Base-by-base conservation (phyloP, 2,888 invertebrate species). In the Drosophila tripunctata region DNA sequence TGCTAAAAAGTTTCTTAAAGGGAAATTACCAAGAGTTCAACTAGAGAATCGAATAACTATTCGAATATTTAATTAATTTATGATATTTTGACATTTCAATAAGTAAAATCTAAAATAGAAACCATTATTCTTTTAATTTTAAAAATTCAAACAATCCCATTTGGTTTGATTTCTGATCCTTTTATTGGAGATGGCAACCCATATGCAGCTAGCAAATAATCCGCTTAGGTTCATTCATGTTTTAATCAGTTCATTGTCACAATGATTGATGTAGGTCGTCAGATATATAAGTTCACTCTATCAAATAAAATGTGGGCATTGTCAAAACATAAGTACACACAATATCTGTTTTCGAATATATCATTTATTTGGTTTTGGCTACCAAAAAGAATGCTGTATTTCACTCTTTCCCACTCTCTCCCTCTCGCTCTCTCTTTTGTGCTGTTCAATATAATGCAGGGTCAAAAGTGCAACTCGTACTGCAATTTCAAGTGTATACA, bases 211-310 rank as follows among this genome's bases (percentile, higher is more conserved):
- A 45, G 35, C 10, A 35, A 35, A 30, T 73, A 73, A 73, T 73
- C 73, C 76, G 56, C 77, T 76, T 76, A 76, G 56, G 48, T 45
- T 52, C 55, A 36, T 65, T 65, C 76, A 61, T 76, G 72, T 66
- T 76, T 76, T 76, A 76, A 73, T 76, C 73, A 73, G 67, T 73
- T 71, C 73, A 73, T 71, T 73, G 73, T 72, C 67, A 57, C 44
- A 38, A 61, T 72, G 77, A 73, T 73, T 73, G 73, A 73, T 76
- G 52, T 76, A 76, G 73, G 73, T 73, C 73, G 40, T 41, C 51
- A 31, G 21, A 48, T 24, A 17, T 14, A 41, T 43, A 54, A 2
- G 10, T 4, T n/a, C 7, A 27, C 10, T 19, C 30, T 10, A 6
- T 15, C 19, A 31, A 24, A 40, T 56, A 19, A 17, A n/a, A 75